A percentile compares a stretch with the other conserved stretches of the same genome.
Evolutionary conservation across 1,140 invertebrate species (phyloP).

Genomic region (Antheraea pernyi): DNA sequence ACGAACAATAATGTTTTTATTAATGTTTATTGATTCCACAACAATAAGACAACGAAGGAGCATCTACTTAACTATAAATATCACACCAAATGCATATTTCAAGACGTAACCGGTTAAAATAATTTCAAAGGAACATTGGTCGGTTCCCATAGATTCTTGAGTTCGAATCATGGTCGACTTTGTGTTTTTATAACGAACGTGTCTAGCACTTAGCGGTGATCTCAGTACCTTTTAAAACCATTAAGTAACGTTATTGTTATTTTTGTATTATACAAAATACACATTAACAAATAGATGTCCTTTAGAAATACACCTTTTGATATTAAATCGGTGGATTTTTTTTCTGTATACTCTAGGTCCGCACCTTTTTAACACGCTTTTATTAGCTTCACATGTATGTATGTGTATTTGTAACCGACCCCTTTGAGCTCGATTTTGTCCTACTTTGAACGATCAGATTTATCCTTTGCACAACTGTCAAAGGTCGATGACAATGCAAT

Average conservation of each 20-base stretch:
- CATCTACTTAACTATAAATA: slow-evolving; percentile 3
- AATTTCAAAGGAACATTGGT: background rate
- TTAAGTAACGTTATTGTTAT: background rate
- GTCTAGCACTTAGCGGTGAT: background rate
- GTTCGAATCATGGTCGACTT: background rate
- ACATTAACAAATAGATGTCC: background rate
- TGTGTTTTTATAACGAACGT: background rate
- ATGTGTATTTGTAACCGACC: no score
- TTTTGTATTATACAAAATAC: background rate
- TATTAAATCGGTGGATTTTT: no score
- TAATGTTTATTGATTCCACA: background rate
- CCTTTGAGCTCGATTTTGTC: no score
- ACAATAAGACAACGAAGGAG: background rate
- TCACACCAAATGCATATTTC: background rate
- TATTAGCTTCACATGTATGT: no score
- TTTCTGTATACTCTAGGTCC: no score
- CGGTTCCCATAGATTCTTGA: background rate
- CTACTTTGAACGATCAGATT: no score
- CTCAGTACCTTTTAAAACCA: background rate
- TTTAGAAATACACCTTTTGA: no score
- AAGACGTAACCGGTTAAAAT: background rate
- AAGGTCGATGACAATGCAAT: no score
- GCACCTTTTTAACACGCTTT: no score
- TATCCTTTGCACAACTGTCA: no score
- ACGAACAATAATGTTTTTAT: background rate